Base-by-base conservation (phyloP, 2,888 invertebrate genomes). In the Ochlodes sylvanus region DNA sequence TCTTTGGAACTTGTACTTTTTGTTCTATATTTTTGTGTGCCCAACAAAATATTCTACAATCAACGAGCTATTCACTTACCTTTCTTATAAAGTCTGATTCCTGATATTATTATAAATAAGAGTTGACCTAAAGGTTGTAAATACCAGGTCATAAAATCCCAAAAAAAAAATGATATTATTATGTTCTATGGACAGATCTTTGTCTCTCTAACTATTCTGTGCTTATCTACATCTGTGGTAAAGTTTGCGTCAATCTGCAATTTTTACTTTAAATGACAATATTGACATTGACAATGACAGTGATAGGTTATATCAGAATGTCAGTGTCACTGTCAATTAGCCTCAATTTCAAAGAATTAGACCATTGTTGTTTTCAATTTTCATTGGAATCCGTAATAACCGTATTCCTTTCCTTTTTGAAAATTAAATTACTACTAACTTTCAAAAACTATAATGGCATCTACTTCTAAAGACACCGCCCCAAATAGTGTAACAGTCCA, bases 391-490 rank as follows among this genome's bases (percentile, higher is more conserved):
- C n/a, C n/a, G n/a, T n/a, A n/a, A n/a, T n/a, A n/a, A n/a, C n/a
- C n/a, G n/a, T n/a, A n/a, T n/a, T n/a, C n/a, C 6, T 17, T 32
- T 58, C 44, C 10, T 58, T 2, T 32, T 60, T 60, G 15, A 21
- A 44, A 60, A 60, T 19, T 44, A 44, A 27, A 15, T 21, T 27
- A 27, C 27, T 4, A 27, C 12, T 47, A 17, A 12, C n/a, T 27
- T 21, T 19, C 50, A 38, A 38, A 58, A 12, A 58, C 32, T 9
- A 76, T 69, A 65, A 92, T 92, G 92, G 91, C 92, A 63, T 91
- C 92, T 27, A 88, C 91, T 57, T 92, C 92, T 1, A 87, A 87
- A 75, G 87, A 87, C 67, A 77, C 68, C 73, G 75, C 77, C 19
- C 71, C 83, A 19, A 69, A 75, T 19, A 76, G 72, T 66, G 73